Evolutionary conservation across 1,140 invertebrate genomes (phyloP), one percentile per base, ranked within the genome.

Genomic region (Cotesia vestalis): DNA sequence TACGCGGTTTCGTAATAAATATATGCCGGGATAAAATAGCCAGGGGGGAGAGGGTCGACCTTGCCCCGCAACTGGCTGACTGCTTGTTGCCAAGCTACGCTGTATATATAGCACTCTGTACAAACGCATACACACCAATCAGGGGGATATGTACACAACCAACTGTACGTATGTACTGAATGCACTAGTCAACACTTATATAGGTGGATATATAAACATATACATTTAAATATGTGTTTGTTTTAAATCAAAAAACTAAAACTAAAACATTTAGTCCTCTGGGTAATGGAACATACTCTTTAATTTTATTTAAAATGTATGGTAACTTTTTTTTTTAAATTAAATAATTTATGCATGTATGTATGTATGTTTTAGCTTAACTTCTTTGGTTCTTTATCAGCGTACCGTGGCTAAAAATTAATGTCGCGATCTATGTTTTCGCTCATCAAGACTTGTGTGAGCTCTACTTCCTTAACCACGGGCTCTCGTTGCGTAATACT

Each of bases 1-100:
- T 73, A 78, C 79, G 71, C 75, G 76, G 78, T 85, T 81, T 84
- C 80, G 79, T 84, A 85, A 84, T 83, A 83, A 84, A 84, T 82
- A 84, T 83, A 85, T 80, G 77, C 73, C 69, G 77, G 83, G 79
- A 84, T 83, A 83, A 83, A 85, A 83, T 82, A 79, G 78, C 76
- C 69, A 72, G 75, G 79, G 69, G 78, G 77, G 79, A 79, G 80
- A 80, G 80, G 78, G 78, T 81, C 84, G 84, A 85, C 84, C 84
- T 85, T 85, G 84, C 81, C 83, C 84, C 82, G 83, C 79, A 81
- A 83, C 79, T 82, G 73, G 64, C 75, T 75, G 80, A 78, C 79
- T 77, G 83, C 82, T 84, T 84, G 84, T 84, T 85, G 84, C 84
- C 84, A 84, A 84, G 84, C 80, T 85, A 85, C 83, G 76, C 73